Conservation (phyloP, 2,797 vertebrate genomes). For the Neomorphus geoffroyi region DNA sequence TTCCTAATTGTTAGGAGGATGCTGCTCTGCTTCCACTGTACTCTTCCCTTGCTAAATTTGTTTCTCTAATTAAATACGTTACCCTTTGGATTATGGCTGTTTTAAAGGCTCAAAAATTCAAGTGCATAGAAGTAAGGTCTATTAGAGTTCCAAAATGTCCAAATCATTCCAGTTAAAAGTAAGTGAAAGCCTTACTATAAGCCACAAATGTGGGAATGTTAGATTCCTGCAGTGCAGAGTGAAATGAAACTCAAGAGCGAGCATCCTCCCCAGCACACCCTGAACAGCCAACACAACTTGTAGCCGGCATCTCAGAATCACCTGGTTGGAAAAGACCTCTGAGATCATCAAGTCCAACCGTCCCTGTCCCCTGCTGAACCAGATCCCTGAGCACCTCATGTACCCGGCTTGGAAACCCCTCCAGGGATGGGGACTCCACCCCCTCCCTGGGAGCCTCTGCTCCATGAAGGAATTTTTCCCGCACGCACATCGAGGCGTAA, state of each 20-base stretch:
- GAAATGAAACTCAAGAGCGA: background rate
- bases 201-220: background rate
- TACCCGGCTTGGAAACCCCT: no score
- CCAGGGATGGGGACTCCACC: no score
- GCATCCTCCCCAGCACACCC: accelerated
- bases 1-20: background rate
- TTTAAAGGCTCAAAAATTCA: background rate
- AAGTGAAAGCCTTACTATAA: background rate
- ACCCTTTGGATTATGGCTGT: background rate
- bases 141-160: background rate
- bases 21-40: background rate
- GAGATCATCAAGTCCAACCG: no score
- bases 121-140: background rate
- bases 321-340: no score
- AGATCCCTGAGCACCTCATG: no score
- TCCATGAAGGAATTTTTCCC: no score
- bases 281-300: background rate
- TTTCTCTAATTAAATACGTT: background rate
- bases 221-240: background rate
- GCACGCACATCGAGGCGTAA: no score
- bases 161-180: background rate
- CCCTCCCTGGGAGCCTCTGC: no score
- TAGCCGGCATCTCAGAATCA: no score
- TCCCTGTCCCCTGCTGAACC: no score
- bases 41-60: background rate